Evolutionary conservation across 1,140 invertebrate species (phyloP), one percentile per base, ranked within the genome.

Genomic region (Potamilus streckersoni): DNA sequence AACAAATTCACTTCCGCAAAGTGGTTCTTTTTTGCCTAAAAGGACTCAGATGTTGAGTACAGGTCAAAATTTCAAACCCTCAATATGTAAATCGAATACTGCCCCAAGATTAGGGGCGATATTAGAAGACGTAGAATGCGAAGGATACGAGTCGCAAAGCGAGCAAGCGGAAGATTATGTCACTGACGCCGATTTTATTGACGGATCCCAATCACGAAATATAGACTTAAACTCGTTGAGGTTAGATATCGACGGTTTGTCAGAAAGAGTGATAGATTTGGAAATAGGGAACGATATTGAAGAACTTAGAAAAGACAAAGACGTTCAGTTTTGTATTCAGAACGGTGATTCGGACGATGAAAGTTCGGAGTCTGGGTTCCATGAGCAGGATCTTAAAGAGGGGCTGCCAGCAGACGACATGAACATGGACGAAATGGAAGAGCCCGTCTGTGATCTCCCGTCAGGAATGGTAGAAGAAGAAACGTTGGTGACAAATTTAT

Each of bases 81-180:
- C 97, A 0, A 87, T 98, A 66, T 79, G 82, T 55, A 93, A 97
- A 76, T 98, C 96, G 0, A 98, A 97, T 88, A 97, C 95, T 59
- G 97, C 97, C 12, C 97, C 98, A 0, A 97, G 98, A 87, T 91
- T 99, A 4, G 95, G 95, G 71, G 94, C 95, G 38, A 99, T 99
- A 78, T 96, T 97, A 85, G 98, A 99, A 90, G 94, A 95, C 74
- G 92, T 76, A 27, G 77, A 76, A 63, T 63, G 57, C n/a, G 65
- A 59, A 17, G 78, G 76, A 76, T 75, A 70, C 82, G 56, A 72
- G 80, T 14, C 74, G 79, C 19, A 77, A 80, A 20, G 80, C 74
- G 79, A 80, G 55, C 85, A 83, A 20, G 71, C 69, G 1, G 79
- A 80, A 14, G 80, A 79, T n/a, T 80, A 80, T 66, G 79, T 79